Base-by-base conservation (phyloP, 2,888 invertebrate genomes). In the Synergus gifuensis region DNA sequence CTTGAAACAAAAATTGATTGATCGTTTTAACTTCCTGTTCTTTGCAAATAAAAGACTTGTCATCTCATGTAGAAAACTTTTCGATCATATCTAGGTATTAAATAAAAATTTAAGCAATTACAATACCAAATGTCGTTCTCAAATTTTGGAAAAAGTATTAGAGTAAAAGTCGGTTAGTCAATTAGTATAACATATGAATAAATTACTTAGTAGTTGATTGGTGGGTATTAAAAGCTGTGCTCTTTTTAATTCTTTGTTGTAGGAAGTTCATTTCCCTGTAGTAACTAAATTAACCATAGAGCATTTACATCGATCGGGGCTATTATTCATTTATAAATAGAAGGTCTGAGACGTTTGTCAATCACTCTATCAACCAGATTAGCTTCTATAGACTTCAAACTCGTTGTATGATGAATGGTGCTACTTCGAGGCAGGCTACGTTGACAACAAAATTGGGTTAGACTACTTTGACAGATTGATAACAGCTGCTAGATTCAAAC, bases 341-440 rank as follows among this genome's bases (percentile, higher is more conserved):
- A 54, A 73, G 28, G 40, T n/a, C 22, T 36, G 54, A 73, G 73
- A 73, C 54, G 40, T 73, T 73, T 73, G 73, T 73, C 73, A 73
- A 73, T 73, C 73, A 73, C 54, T 73, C 73, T 73, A 73, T 73
- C 73, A n/a, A 54, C 40, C 36, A 73, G 54, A 73, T 73, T 73
- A 73, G 36, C n/a, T 54, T 73, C 73, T 73, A 73, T 73, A 73
- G 36, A 49, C 40, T 49, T n/a, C 36, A 46, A 73, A 28, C 54
- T 49, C 12, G 16, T n/a, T 49, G 49, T 73, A 73, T 73, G 54
- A 49, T 73, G 28, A 40, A 73, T 73, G 28, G n/a, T 73, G 12
- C 11, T 73, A 69, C 49, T 73, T 46, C 44, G 42, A 42, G 67
- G 14, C 36, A 36, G n/a, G 36, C 36, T 40, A n/a, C 54, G 54